Percentiles rank a stretch among this genome's conserved stretches.
Evolutionary conservation across 1,140 invertebrate species (phyloP).

Genomic region (Dinoponera quadriceps): DNA sequence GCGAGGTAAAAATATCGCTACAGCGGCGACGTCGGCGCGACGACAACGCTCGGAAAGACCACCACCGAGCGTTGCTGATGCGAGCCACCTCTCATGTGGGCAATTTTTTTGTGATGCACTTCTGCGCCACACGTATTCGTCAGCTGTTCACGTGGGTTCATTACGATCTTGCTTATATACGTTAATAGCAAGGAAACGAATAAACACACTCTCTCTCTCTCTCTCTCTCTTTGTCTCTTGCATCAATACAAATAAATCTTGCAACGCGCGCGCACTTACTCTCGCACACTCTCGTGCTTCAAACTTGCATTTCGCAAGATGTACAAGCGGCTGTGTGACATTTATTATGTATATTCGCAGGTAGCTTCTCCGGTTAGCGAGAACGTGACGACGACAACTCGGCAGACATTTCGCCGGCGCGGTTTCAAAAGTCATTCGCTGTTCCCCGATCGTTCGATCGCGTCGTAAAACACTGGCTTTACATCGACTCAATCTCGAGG

Average conservation of each 20-base stretch:
- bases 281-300: constrained; percentile 1
- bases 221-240: too few species aligned
- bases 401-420: background rate
- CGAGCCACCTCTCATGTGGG: background rate
- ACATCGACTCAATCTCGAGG: background rate
- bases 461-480: background rate
- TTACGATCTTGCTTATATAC: constrained; percentile 1
- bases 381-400: too few species aligned
- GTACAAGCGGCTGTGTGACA: background rate
- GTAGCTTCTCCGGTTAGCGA: too few species aligned
- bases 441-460: background rate
- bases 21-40: too few species aligned
- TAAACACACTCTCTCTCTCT: background rate
- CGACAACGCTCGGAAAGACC: background rate
- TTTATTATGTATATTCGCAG: too few species aligned
- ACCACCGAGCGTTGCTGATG: constrained; percentile 2
- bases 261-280: background rate
- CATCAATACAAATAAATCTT: constrained; percentile 48
- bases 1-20: constrained; percentile 40
- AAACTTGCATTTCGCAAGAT: background rate
- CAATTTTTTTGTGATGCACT: constrained; percentile 21
- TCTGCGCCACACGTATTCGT: background rate
- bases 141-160: constrained; percentile 28
- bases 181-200: constrained; percentile 16
- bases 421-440: background rate